Conservation (phyloP, 2,797 vertebrate genomes). For the Pseudopleuronectes americanus region DNA sequence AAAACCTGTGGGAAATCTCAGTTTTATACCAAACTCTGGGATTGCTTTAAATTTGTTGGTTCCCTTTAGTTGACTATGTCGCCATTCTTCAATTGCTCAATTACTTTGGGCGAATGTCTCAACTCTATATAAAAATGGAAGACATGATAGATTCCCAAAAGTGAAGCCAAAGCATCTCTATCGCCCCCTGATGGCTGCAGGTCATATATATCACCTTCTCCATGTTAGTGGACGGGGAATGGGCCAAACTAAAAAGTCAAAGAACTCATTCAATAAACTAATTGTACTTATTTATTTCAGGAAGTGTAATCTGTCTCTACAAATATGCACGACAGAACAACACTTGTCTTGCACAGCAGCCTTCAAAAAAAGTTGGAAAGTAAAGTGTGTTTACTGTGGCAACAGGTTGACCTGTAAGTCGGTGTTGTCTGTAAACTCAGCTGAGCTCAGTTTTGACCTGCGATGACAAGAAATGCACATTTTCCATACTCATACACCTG, state of each 20-base stretch:
- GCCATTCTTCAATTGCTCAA: no score
- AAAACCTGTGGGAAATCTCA: no score
- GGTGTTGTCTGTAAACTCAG: constrained; percentile 48
- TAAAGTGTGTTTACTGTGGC: constrained; percentile 46
- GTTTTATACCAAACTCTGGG: no score
- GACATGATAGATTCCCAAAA: no score
- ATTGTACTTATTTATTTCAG: not conserved
- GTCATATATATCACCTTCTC: no score
- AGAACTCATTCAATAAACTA: not conserved
- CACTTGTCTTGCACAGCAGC: not conserved
- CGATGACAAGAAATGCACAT: not conserved
- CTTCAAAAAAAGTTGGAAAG: constrained; percentile 4
- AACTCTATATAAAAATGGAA: no score
- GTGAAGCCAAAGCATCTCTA: no score
- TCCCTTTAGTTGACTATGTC: not conserved
- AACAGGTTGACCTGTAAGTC: constrained; percentile 36
- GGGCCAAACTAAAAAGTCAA: not conserved
- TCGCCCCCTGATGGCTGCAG: no score
- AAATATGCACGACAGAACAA: no score
- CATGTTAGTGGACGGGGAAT: no score
- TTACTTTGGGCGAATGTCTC: no score
- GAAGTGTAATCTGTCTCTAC: not conserved
- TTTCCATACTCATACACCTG: not conserved
- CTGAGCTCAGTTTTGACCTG: constrained; percentile 19
- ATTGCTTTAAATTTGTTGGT: no score